Conservation (phyloP, 2,797 vertebrate genomes). For the Sus cebifrons region DNA sequence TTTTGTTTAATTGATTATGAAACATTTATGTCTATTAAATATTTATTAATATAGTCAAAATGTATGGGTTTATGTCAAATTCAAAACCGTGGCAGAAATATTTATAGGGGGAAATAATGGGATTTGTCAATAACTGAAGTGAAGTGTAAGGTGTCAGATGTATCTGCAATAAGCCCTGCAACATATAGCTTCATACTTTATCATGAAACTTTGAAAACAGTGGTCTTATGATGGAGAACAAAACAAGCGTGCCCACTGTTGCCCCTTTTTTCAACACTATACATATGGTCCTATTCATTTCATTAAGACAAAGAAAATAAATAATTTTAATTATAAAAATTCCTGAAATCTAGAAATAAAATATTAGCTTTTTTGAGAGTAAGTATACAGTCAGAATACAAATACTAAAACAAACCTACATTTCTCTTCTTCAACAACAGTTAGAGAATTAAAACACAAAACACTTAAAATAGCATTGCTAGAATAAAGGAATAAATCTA, state of each 20-base stretch:
- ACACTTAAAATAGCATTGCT: neutral
- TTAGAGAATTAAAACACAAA: constrained; percentile 17
- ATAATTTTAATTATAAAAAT: neutral
- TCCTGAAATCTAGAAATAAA: neutral
- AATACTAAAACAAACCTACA: neutral
- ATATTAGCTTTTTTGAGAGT: neutral
- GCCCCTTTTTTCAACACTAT: neutral
- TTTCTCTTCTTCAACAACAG: neutral
- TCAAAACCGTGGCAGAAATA: neutral
- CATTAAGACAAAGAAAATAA: neutral
- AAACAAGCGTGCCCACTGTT: neutral
- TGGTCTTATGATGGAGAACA: neutral
- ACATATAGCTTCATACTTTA: neutral
- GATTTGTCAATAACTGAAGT: neutral
- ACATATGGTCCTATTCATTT: neutral
- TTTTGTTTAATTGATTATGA: neutral
- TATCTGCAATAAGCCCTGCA: neutral
- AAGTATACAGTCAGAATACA: neutral
- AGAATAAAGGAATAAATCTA: neutral
- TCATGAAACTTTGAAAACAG: neutral
- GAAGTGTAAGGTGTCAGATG: neutral
- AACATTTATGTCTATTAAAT: neutral
- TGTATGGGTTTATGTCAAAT: neutral
- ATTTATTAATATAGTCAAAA: neutral
- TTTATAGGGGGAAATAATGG: neutral